Base-by-base conservation (phyloP, 2,113 vertebrate genomes). In the Ptilonorhynchus violaceus region DNA sequence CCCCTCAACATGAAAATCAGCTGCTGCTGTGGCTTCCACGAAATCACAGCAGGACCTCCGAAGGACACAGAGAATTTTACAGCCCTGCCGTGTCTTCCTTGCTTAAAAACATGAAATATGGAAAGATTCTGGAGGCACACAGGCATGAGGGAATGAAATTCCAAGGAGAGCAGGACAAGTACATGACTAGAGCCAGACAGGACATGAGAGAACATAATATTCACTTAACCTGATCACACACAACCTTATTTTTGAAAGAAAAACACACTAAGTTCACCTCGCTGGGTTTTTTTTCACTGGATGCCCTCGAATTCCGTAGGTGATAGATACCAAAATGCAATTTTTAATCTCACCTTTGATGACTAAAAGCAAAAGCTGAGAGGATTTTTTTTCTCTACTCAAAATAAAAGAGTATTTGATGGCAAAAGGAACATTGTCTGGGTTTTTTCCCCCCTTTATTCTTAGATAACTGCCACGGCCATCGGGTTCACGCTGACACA, bases 351-450 rank as follows among this genome's bases (percentile, higher is more conserved):
- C 37, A 42, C 13, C 6, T 87, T 63, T 28, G 69, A 50, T 47
- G 27, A 39, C 39, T 68, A 9, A 82, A 92, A 83, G 7, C n/a
- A 59, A 89, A 86, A 89, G 4, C 18, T 72, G 67, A 49, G 19
- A 30, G 17, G 25, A 15, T 47, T n/a, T 25, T 35, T 44, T 59
- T n/a, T 35, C 73, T 8, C 59, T 53, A 0, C 14, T 64, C 27
- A 0, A 2, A 80, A 39, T 31, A 22, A 28, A 56, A 91, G n/a
- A 0, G 1, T 31, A 30, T 72, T 68, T 76, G 44, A n/a, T 66
- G 63, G 58, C 64, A 72, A 64, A 88, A 72, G 35, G 27, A 92
- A 19, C 14, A 9, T 15, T 30, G 11, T 27, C 24, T 53, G 39
- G 16, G 39, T 22, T 58, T 55, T 60, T 11, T 8, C 1, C 7